phyloP scores from a whole-genome alignment of 2,113 vertebrate species.

The Lepus americanus region DNA sequence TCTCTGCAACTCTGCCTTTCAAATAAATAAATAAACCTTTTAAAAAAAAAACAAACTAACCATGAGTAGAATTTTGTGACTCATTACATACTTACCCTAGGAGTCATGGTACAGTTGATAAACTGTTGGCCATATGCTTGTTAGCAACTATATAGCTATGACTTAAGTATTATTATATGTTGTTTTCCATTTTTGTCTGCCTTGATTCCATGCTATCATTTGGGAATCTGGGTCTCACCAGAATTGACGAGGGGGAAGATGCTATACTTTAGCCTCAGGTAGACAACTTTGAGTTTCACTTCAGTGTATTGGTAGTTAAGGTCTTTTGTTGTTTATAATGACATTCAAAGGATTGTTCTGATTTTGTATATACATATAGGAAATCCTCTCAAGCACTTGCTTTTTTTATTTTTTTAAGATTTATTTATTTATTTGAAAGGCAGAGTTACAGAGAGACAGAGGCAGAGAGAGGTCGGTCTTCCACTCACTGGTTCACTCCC shows the following conservation, averaged over 20 bases:
- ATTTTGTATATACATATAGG: constrained; percentile 14
- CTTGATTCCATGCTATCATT: constrained; percentile 26
- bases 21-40: too few species aligned
- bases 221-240: background rate
- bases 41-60: too few species aligned
- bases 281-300: constrained; percentile 55
- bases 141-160: background rate
- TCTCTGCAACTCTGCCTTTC: too few species aligned
- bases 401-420: background rate
- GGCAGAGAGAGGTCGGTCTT: too few species aligned
- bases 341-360: constrained; percentile 20
- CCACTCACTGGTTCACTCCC: too few species aligned
- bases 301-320: constrained; percentile 26
- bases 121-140: background rate
- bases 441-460: too few species aligned
- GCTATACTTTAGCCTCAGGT: constrained; percentile 32
- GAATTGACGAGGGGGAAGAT: constrained; percentile 25
- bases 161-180: background rate
- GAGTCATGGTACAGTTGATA: background rate
- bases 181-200: constrained; percentile 44
- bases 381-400: constrained; percentile 6
- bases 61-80: background rate
- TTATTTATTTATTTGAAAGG: too few species aligned
- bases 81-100: background rate
- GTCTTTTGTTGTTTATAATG: constrained; percentile 50